phyloP scores from a whole-genome alignment of 1,140 invertebrate species.

The Orius laevigatus region DNA sequence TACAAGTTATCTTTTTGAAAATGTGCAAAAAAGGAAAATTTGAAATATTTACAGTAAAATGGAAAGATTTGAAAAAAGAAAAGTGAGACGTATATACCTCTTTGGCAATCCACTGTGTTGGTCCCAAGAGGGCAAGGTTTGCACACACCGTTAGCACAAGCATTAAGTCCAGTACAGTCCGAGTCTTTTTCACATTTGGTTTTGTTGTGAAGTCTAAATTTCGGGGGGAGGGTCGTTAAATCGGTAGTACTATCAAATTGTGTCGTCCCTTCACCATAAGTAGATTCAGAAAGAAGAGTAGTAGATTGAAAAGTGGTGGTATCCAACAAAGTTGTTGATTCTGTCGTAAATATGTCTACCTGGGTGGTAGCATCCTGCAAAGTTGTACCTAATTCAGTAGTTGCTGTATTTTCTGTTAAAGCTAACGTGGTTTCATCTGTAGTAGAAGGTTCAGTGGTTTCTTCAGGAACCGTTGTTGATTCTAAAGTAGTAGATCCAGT shows the following conservation, averaged over 20 bases:
- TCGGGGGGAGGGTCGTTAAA: not conserved
- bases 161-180: slow-evolving; percentile 16
- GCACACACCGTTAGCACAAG: slow-evolving; percentile 14
- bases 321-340: too few relatives aligned
- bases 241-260: not conserved
- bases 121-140: slow-evolving; percentile 14
- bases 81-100: slow-evolving; percentile 28
- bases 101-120: slow-evolving; percentile 27
- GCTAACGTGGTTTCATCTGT: not conserved
- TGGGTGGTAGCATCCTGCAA: too few relatives aligned
- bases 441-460: not conserved
- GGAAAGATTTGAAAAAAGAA: too few relatives aligned
- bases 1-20: too few relatives aligned
- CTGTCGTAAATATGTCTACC: too few relatives aligned
- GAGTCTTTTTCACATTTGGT: slow-evolving; percentile 17
- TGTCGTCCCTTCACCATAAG: slow-evolving; percentile 7
- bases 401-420: too few relatives aligned
- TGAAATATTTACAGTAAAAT: too few relatives aligned
- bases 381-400: too few relatives aligned
- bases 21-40: too few relatives aligned
- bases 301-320: too few relatives aligned
- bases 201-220: not conserved
- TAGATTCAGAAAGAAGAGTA: not conserved
- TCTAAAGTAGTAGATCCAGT: not conserved
- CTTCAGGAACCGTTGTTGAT: slow-evolving; percentile 1